Evolutionary conservation across 2,797 vertebrate genomes (phyloP).

Genomic region (Rhinichthys osculus): DNA sequence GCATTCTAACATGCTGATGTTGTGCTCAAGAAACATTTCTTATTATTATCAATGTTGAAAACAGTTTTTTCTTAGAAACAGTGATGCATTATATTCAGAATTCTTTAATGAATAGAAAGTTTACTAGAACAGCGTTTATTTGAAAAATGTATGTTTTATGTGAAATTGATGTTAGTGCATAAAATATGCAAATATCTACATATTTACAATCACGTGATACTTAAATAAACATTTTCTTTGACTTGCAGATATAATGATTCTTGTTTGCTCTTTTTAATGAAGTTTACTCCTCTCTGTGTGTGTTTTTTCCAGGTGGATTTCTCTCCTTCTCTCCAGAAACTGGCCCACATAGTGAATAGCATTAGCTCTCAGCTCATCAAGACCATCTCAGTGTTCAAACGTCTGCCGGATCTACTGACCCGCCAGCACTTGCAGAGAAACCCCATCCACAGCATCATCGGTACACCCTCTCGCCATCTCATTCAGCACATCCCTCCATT

Average conservation of each 20-base stretch:
- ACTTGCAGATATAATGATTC: neutral
- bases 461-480: conserved; percentile 67
- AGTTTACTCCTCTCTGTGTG: conserved; percentile 37
- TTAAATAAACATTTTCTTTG: neutral
- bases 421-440: conserved; percentile 68
- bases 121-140: neutral
- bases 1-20: neutral
- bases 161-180: neutral
- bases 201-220: neutral
- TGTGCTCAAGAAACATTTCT: neutral
- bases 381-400: conserved; percentile 81
- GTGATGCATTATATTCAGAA: neutral
- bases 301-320: conserved; percentile 81
- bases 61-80: neutral
- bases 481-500: neutral
- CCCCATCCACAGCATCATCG: conserved; percentile 78
- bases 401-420: conserved; percentile 83
- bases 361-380: conserved; percentile 80
- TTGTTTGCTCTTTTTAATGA: neutral
- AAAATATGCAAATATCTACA: neutral
- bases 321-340: conserved; percentile 80
- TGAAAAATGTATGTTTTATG: neutral
- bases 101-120: neutral
- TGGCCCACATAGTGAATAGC: conserved; percentile 80
- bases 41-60: neutral